phyloP scores from a whole-genome alignment of 2,888 invertebrate species.

The Agonopterix arenella region DNA sequence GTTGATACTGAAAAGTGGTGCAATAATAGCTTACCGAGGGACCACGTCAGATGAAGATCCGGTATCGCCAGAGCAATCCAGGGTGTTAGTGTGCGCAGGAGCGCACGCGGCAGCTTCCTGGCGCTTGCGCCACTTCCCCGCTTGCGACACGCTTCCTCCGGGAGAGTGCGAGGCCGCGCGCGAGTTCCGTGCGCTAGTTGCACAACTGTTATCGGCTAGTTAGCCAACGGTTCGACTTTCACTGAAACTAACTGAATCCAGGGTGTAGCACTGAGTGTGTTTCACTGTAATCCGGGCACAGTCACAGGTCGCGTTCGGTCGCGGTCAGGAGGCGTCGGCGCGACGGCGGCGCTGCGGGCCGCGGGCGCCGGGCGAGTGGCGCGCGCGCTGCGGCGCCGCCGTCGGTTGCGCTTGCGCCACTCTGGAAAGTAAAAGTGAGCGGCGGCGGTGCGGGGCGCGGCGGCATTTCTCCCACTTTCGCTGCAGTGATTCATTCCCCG shows the following conservation, averaged over 20 bases:
- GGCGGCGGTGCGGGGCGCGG: slow-evolving; percentile 51
- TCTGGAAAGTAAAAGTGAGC: slow-evolving; percentile 75
- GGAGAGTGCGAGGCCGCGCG: slow-evolving; percentile 70
- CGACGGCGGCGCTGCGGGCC: slow-evolving; percentile 72
- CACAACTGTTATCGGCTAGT: slow-evolving; percentile 60
- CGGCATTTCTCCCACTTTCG: slow-evolving; percentile 76
- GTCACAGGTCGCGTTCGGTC: slow-evolving; percentile 39
- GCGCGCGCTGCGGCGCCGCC: slow-evolving; percentile 60
- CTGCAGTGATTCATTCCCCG: slow-evolving; percentile 62
- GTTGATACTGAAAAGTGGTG: not conserved
- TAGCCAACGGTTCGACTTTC: slow-evolving; percentile 62
- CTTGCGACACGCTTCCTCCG: slow-evolving; percentile 72
- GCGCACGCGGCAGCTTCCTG: slow-evolving; percentile 60
- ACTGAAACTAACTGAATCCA: slow-evolving; percentile 65
- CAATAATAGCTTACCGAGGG: slow-evolving; percentile 35
- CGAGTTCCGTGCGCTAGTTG: slow-evolving; percentile 63
- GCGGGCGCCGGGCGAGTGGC: slow-evolving; percentile 75
- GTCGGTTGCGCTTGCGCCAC: slow-evolving; percentile 75
- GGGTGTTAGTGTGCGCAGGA: slow-evolving; percentile 48
- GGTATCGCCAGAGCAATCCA: slow-evolving; percentile 49
- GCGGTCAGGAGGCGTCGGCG: slow-evolving; percentile 43
- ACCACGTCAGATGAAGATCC: slow-evolving; percentile 40
- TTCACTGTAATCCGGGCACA: slow-evolving; percentile 73
- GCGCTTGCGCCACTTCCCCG: slow-evolving; percentile 73
- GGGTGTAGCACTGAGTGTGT: slow-evolving; percentile 51